phyloP scores from a whole-genome alignment of 2,113 vertebrate species.

The Notiomystis cincta region DNA sequence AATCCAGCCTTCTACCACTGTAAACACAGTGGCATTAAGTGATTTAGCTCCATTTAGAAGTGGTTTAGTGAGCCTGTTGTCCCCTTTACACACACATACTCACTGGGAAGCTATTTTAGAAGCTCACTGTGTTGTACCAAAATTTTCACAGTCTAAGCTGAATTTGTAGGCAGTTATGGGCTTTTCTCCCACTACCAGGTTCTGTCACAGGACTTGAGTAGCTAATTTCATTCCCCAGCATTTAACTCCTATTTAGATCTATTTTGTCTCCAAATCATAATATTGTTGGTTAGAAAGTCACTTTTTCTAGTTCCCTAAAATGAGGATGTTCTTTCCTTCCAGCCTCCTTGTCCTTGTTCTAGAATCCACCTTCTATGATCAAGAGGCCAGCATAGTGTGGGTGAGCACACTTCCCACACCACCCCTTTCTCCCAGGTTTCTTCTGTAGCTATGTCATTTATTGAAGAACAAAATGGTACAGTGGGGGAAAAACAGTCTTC shows the following conservation, averaged over 20 bases:
- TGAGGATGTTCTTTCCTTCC: not conserved
- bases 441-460: not conserved
- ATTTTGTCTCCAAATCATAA: not conserved
- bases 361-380: not conserved
- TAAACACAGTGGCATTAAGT: not conserved
- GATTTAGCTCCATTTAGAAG: not conserved
- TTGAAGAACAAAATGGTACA: not conserved
- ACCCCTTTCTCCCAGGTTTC: not conserved
- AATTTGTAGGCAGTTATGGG: not conserved
- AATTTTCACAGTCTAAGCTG: not conserved
- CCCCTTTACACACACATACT: not conserved
- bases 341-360: not conserved
- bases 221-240: not conserved
- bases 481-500: not conserved
- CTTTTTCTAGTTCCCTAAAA: not conserved
- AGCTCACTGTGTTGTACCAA: not conserved
- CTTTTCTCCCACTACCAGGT: not conserved
- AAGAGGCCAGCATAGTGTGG: not conserved
- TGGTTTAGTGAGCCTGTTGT: not conserved
- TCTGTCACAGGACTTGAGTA: fast-evolving
- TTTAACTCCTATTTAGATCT: not conserved
- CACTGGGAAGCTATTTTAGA: not conserved
- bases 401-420: not conserved
- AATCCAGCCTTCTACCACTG: not conserved
- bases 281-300: not conserved